Evolutionary conservation across 2,888 invertebrate genomes (phyloP).

Genomic region (Cantharis nigra): DNA sequence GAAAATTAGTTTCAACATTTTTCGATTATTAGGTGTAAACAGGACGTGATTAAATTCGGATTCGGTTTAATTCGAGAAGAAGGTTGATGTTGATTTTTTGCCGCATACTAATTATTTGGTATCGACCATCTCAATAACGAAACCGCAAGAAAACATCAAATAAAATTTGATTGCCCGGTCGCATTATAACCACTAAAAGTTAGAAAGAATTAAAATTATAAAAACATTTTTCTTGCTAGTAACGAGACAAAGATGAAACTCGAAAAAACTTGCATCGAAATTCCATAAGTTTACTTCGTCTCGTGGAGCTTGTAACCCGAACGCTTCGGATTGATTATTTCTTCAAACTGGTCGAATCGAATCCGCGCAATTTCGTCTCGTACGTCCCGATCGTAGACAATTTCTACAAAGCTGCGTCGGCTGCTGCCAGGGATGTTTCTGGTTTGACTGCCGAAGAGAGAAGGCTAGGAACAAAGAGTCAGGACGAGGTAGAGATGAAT

Average conservation of each 20-base stretch:
- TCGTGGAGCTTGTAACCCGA: background rate
- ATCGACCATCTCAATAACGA: background rate
- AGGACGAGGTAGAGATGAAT: conserved; percentile 28
- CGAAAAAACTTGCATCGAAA: conserved; percentile 50
- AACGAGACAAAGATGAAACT: conserved; percentile 29
- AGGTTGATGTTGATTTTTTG: background rate
- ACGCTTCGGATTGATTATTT: conserved; percentile 33
- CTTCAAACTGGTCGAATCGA: background rate
- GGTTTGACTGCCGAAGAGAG: background rate
- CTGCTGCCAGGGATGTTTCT: background rate
- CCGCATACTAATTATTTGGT: background rate
- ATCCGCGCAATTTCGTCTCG: background rate
- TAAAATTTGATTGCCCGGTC: background rate
- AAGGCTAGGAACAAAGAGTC: conserved; percentile 11
- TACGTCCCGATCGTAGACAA: background rate
- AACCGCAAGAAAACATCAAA: background rate
- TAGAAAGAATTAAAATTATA: conserved; percentile 20
- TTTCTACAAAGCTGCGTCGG: background rate
- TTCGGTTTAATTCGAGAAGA: background rate
- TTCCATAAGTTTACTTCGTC: conserved; percentile 48
- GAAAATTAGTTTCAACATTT: background rate
- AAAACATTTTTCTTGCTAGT: background rate
- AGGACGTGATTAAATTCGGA: background rate
- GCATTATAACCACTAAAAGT: conserved; percentile 1
- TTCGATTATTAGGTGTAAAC: background rate